These are phyloP conservation scores for Syrista parreyssii DNA, from an alignment of 2,888 invertebrate genomes.

Conservation along the genomic window DNA sequence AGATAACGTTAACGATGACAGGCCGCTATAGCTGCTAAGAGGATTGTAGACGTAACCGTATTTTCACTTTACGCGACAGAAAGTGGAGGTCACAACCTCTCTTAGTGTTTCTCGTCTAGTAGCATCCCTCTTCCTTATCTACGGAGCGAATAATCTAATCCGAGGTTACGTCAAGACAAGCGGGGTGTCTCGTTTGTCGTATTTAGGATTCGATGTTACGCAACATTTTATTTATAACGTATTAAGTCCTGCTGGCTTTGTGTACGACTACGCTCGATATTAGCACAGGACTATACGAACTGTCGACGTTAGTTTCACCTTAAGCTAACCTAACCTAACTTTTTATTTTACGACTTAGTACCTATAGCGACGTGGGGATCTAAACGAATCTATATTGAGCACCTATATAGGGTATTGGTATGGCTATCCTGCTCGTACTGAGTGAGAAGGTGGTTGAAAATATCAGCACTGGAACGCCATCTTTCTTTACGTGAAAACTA, in stretches of 20 bases:
- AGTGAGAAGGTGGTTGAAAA: not conserved
- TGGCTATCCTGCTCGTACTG: not conserved
- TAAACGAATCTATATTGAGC: not conserved
- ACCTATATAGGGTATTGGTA: not conserved
- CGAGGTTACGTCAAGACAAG: not conserved
- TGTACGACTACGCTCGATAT: not conserved
- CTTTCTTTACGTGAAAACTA: slow-evolving; percentile 45
- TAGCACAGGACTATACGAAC: not conserved
- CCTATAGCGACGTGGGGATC: not conserved
- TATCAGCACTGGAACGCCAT: slow-evolving; percentile 26
- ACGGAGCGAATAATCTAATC: slow-evolving; percentile 16
- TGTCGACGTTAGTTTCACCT: not conserved
- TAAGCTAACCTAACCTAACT: not conserved
- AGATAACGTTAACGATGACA: slow-evolving; percentile 32
- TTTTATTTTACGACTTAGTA: not conserved
- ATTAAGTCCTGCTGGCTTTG: not conserved
- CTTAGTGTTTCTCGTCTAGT: not conserved
- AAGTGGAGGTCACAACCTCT: not conserved
- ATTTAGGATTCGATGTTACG: not conserved
- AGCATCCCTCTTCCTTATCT: slow-evolving; percentile 14
- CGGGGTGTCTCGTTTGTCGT: not conserved
- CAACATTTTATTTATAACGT: not conserved
- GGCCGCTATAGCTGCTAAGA: slow-evolving; percentile 31
- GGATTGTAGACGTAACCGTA: slow-evolving; percentile 39
- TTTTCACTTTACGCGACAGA: slow-evolving; percentile 23